A percentile compares a stretch with the other conserved stretches of the same genome.
Conservation (phyloP, 1,140 invertebrate genomes). For the Sweltsa coloradensis region DNA sequence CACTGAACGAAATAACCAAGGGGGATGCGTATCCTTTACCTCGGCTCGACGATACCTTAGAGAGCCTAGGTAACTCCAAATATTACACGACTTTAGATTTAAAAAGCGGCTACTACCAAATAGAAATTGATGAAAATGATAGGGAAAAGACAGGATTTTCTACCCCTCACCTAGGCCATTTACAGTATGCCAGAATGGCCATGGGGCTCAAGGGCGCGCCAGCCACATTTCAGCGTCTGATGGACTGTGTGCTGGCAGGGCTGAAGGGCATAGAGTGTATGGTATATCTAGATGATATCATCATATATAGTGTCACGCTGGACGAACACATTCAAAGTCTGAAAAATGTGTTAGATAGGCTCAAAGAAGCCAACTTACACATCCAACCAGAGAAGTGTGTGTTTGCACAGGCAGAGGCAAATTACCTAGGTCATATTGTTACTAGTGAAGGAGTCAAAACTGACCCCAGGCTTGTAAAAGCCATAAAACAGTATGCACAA, state of each 20-base stretch:
- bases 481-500: not conserved
- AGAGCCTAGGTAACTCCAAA: conserved; percentile 19
- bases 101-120: conserved; percentile 24
- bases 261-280: conserved; percentile 9
- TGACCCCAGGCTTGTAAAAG: conserved; percentile 7
- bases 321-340: not conserved
- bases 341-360: not conserved
- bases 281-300: conserved; percentile 10
- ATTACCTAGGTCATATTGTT: conserved; percentile 13
- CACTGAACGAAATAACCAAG: too few species aligned
- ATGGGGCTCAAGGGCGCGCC: conserved; percentile 28
- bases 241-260: conserved; percentile 17
- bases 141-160: conserved; percentile 34
- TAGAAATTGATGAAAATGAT: conserved; percentile 17
- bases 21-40: conserved; percentile 31
- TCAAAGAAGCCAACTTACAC: conserved; percentile 1
- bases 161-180: conserved; percentile 23
- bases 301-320: not conserved
- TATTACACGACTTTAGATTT: conserved; percentile 27
- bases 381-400: conserved; percentile 10
- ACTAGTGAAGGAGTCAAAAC: conserved; percentile 10
- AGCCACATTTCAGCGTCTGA: conserved; percentile 23
- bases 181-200: conserved; percentile 24
- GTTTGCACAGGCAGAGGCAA: conserved; percentile 9
- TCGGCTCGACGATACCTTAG: conserved; percentile 27